Conservation (phyloP, 92 coral and sea anemone species). For the Galaxea fascicularis region DNA sequence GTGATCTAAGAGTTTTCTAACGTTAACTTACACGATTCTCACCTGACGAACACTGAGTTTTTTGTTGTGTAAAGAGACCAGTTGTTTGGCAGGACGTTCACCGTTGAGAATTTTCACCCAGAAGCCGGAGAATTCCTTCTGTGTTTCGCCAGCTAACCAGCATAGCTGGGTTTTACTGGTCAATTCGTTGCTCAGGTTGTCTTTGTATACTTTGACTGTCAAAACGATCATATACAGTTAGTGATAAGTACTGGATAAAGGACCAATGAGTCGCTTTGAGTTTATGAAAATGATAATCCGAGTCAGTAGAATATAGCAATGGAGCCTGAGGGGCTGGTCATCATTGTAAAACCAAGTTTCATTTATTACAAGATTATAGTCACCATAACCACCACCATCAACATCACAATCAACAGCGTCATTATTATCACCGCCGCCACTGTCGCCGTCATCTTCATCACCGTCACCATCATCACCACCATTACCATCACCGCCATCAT, state of each 20-base stretch:
- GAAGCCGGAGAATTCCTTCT: slow-evolving; percentile 72
- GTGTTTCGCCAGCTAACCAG: slow-evolving; percentile 82
- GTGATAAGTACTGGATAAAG: background rate
- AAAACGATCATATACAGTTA: background rate
- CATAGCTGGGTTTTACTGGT: slow-evolving; percentile 49
- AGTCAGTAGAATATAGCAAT: too few relatives aligned
- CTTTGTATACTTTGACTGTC: slow-evolving; percentile 72
- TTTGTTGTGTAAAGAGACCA: slow-evolving; percentile 75
- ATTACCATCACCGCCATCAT: too few relatives aligned
- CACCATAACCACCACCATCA: too few relatives aligned
- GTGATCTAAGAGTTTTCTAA: too few relatives aligned
- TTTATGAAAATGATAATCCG: background rate
- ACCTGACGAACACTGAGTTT: slow-evolving; percentile 70
- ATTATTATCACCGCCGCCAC: too few relatives aligned
- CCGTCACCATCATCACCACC: too few relatives aligned
- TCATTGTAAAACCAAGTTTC: too few relatives aligned
- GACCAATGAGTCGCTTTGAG: background rate
- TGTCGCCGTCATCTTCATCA: too few relatives aligned
- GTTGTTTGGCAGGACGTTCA: slow-evolving; percentile 76
- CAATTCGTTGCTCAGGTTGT: slow-evolving; percentile 50
- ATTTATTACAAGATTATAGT: too few relatives aligned
- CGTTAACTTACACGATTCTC: background rate
- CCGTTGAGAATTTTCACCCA: slow-evolving; percentile 89
- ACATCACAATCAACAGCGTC: too few relatives aligned
- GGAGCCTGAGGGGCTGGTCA: too few relatives aligned